Evolutionary conservation across 2,113 vertebrate species (phyloP).

Genomic region (Thunnus thynnus): DNA sequence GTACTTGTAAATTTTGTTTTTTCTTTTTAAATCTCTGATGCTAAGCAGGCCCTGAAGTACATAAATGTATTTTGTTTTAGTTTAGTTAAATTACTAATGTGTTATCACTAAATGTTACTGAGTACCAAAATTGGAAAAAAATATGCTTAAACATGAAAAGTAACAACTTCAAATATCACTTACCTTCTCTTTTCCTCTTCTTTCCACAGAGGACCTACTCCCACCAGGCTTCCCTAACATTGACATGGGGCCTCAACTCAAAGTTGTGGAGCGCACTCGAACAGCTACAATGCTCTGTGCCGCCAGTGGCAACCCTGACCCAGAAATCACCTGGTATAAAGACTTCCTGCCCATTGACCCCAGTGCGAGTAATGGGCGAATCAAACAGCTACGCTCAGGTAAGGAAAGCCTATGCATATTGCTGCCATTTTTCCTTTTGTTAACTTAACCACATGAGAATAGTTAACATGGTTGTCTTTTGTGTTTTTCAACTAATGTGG

Average conservation of each 20-base stretch:
- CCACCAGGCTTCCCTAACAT: slow-evolving; percentile 96
- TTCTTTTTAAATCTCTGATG: neutral
- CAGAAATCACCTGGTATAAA: slow-evolving; percentile 99
- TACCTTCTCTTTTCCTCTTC: neutral
- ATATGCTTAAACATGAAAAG: too few species aligned
- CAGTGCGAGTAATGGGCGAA: slow-evolving; percentile 92
- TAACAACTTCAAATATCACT: neutral
- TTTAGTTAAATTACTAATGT: neutral
- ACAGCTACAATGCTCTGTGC: slow-evolving; percentile 99
- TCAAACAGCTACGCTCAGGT: slow-evolving; percentile 98
- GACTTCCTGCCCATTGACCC: slow-evolving; percentile 98
- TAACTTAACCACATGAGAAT: neutral
- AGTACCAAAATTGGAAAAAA: too few species aligned
- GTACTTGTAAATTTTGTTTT: neutral
- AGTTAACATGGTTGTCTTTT: neutral
- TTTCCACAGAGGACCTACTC: slow-evolving; percentile 93
- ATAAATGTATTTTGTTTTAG: neutral
- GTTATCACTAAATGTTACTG: neutral
- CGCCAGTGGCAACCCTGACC: slow-evolving; percentile 96
- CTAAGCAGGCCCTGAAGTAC: too few species aligned
- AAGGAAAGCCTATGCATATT: slow-evolving; percentile 41
- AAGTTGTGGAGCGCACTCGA: slow-evolving; percentile 96
- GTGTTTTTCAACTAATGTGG: slow-evolving; percentile 9
- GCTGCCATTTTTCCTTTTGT: neutral
- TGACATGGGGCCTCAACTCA: slow-evolving; percentile 98